Evolutionary conservation across 2,797 vertebrate genomes (phyloP), one percentile per base, ranked within the genome.

Genomic region (Sciurus vulgaris): DNA sequence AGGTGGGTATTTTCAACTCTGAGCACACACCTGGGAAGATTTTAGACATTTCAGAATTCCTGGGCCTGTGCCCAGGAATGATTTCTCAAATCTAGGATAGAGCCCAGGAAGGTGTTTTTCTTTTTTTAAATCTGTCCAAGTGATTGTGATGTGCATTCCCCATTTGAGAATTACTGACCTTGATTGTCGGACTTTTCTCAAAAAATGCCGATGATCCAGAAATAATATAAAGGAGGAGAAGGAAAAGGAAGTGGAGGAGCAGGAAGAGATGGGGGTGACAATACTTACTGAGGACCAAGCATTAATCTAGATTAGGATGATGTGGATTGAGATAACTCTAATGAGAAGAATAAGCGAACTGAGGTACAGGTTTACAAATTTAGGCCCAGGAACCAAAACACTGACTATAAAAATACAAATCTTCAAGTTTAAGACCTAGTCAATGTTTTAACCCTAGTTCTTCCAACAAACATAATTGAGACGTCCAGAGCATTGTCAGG

Each of bases 101-200:
- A 76, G 41, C 79, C 81, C 47, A 33, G 70, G 76, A 86, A n/a
- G 12, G 14, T 38, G 3, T 20, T 44, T 81, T 82, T 13, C 56
- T 88, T 69, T 49, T 47, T 83, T 56, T 54, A n/a, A 87, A 63
- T 77, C 76, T 79, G 35, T 67, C 83, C 44, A 84, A 81, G 84
- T 93, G 28, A 85, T 51, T 95, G 77, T 95, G 35, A 18, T 82
- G 7, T 92, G 38, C 5, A 69, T n/a, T 22, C 11, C 20, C 15
- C 33, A 17, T 24, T 20, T 51, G 67, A 91, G 73, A 96, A 63
- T 56, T 28, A 59, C 49, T 88, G 78, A 83, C 33, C 65, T 76
- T 28, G 0, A 12, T 63, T 28, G 33, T 20, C 76, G 14, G 35
- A 30, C 70, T 85, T 85, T 90, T 63, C 89, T 86, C 88, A 81